These are phyloP conservation scores for Brachypodius melanocephalos DNA, from an alignment of 2,113 vertebrate species.

Conservation along the genomic window DNA sequence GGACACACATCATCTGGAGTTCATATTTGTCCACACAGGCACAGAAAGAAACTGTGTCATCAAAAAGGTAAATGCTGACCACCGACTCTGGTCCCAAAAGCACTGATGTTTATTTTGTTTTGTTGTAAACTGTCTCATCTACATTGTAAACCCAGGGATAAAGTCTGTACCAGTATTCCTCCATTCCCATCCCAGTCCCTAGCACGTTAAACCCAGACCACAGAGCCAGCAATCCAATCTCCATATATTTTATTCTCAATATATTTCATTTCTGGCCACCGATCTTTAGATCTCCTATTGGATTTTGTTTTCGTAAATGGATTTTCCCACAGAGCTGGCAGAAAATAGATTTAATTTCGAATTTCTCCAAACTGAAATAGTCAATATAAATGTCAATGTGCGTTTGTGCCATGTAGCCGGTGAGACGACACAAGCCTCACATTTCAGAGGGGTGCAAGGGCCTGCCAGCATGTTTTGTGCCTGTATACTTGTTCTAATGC, in stretches of 20 bases:
- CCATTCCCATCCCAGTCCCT: background rate
- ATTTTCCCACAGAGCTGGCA: slow-evolving; percentile 69
- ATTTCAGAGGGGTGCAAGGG: background rate
- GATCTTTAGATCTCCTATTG: slow-evolving; percentile 70
- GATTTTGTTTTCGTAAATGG: slow-evolving; percentile 74
- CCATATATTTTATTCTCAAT: slow-evolving; percentile 68
- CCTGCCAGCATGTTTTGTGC: background rate
- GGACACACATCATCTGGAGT: rapidly evolving
- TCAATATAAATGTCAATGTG: slow-evolving; percentile 60
- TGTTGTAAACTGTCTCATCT: background rate
- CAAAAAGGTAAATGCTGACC: background rate
- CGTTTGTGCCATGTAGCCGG: background rate
- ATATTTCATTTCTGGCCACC: slow-evolving; percentile 72
- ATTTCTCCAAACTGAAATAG: slow-evolving; percentile 70
- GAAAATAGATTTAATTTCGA: slow-evolving; percentile 72
- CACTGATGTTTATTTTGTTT: background rate
- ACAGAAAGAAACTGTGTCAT: background rate
- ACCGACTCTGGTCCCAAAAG: background rate
- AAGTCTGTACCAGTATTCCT: background rate
- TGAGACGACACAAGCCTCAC: background rate
- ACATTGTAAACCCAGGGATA: background rate
- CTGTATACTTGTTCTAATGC: background rate
- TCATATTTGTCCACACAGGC: rapidly evolving
- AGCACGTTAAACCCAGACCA: background rate
- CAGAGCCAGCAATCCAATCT: slow-evolving; percentile 59